Conservation (phyloP, 2,113 vertebrate species). For the Entelurus aequoreus region DNA sequence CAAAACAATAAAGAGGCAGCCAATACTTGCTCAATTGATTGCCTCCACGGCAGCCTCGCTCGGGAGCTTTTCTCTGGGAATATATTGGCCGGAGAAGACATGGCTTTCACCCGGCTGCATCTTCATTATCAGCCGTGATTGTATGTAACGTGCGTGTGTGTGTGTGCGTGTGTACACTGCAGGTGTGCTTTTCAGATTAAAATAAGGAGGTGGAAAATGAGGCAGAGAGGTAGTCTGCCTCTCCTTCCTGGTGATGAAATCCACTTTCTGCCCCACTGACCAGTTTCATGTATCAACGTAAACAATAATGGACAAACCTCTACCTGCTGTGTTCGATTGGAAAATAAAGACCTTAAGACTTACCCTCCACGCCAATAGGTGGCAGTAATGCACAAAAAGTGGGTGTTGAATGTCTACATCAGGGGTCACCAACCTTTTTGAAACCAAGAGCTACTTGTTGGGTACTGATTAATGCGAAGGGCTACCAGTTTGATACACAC, state of each 20-base stretch:
- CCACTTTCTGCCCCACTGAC: too few species aligned
- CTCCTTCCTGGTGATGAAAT: too few species aligned
- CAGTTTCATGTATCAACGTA: too few species aligned
- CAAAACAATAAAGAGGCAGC: constrained; percentile 51
- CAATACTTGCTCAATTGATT: constrained; percentile 26
- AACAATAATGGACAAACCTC: too few species aligned
- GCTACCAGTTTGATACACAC: too few species aligned
- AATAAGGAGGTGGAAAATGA: neutral
- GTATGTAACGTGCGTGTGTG: neutral
- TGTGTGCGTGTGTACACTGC: neutral
- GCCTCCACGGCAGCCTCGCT: constrained; percentile 12
- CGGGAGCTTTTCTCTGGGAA: constrained; percentile 34
- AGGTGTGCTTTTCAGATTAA: neutral
- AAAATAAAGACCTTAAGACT: neutral
- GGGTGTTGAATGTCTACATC: neutral
- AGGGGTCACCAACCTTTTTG: too few species aligned
- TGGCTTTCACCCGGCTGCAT: constrained; percentile 13
- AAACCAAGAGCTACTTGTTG: too few species aligned
- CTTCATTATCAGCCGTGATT: constrained; percentile 23
- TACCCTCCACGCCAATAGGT: neutral
- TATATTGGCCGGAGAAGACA: constrained; percentile 23
- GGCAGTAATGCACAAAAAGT: neutral
- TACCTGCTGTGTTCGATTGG: neutral
- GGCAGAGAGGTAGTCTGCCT: neutral
- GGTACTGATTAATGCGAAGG: too few species aligned